Base-by-base conservation (phyloP, 2,113 vertebrate species). In the Crotalus horridus region DNA sequence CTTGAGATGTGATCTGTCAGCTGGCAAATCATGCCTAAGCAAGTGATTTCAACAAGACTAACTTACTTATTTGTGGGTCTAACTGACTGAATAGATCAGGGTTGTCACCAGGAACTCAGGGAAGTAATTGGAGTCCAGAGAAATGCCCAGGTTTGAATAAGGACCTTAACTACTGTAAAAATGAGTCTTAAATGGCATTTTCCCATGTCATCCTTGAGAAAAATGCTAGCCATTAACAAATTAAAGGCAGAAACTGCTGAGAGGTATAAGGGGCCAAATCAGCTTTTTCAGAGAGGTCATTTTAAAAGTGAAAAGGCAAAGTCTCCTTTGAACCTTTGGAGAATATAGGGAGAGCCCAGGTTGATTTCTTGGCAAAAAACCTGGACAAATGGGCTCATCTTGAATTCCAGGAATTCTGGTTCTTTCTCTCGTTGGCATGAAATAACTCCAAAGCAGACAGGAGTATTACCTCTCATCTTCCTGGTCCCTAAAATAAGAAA, bases 221-320 rank as follows among this genome's bases (percentile, higher is more conserved):
- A 93, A 94, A 92, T 43, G 23, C 48, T 61, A 39, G 89, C 39
- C 48, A 89, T 93, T 90, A 91, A 89, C 21, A 69, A n/a, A 69
- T 94, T 93, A 53, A 92, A 91, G 26, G 91, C 89, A 91, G 91
- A 93, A 94, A 88, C 54, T 92, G 94, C 94, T 94, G 88, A 91
- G 86, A 90, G 58, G 53, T 89, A 88, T n/a, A 51, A 93, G 48
- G 24, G 48, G 46, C 92, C 24, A 89, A 33, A 91, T 91, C 93
- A 94, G 94, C 94, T 87, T 81, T 95, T 94, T 87, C 88, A 91
- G 87, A 92, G 39, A 29, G 26, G n/a, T 88, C 20, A 26, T 29
- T 17, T 3, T 23, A 92, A 91, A 88, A 74, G 23, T 81, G 33
- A 21, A 23, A 21, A 81, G 69, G 69, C 69, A 0, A 81, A 5